phyloP scores from a whole-genome alignment of 2,888 invertebrate genomes.

The Drosophila kuntzei region DNA sequence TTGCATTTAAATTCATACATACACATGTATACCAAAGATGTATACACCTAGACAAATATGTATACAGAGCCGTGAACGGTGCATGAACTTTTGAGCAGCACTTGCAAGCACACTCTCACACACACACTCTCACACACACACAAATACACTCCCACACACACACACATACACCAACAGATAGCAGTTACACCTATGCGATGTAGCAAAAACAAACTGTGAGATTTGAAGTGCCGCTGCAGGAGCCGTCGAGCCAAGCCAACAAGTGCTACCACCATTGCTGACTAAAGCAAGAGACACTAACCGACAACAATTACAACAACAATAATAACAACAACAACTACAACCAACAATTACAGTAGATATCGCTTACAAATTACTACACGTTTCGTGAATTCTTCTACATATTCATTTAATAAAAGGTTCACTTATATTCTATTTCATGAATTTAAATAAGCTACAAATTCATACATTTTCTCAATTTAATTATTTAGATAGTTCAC shows the following conservation, averaged over 20 bases:
- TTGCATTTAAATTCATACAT: constrained; percentile 37
- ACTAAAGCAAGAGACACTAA: constrained; percentile 50
- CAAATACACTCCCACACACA: constrained; percentile 1
- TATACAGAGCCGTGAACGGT: constrained; percentile 60
- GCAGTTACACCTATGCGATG: constrained; percentile 53
- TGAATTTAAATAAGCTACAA: no score
- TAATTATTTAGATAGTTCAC: no score
- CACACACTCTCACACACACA: constrained; percentile 15
- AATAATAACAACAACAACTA: constrained; percentile 40
- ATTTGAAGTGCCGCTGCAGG: constrained; percentile 69
- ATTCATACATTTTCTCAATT: no score
- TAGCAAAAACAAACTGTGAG: constrained; percentile 71
- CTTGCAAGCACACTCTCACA: constrained; percentile 61
- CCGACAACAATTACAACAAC: constrained; percentile 51
- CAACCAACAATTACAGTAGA: constrained; percentile 57
- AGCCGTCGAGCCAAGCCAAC: constrained; percentile 62
- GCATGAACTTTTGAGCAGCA: constrained; percentile 83
- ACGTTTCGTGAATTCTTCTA: not conserved
- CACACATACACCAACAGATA: constrained; percentile 4
- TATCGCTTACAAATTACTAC: constrained; percentile 1
- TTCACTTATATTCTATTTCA: not conserved
- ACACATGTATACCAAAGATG: constrained; percentile 42
- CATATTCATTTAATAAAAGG: no score
- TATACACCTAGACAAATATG: constrained; percentile 20
- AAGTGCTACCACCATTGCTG: constrained; percentile 70